Percentiles rank a stretch among this genome's conserved stretches.
phyloP scores from a whole-genome alignment of 2,797 vertebrate genomes.

The Gadopsis marmoratus region DNA sequence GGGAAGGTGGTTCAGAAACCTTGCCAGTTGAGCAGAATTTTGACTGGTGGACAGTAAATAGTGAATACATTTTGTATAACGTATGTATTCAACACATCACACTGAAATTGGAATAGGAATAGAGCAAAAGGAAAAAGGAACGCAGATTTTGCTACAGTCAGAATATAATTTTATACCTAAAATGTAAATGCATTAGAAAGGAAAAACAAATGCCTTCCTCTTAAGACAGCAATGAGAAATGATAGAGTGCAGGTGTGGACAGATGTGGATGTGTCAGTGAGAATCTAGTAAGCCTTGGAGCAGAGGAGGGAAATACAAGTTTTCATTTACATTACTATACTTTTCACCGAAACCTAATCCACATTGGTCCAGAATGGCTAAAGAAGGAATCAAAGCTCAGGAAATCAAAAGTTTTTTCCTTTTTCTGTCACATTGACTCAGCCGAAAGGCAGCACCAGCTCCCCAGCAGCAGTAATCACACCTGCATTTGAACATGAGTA shows the following conservation, averaged over 20 bases:
- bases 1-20: not conserved
- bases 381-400: not conserved
- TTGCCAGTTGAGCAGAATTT: not conserved
- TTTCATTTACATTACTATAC: constrained; percentile 6
- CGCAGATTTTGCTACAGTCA: not conserved
- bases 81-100: not conserved
- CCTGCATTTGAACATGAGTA: constrained; percentile 39
- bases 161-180: constrained; percentile 20
- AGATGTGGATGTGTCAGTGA: constrained; percentile 11
- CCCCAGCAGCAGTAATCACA: constrained; percentile 33
- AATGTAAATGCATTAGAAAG: constrained; percentile 13
- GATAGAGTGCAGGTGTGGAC: not conserved
- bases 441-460: constrained; percentile 20
- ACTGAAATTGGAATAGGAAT: not conserved
- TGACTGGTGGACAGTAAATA: not conserved
- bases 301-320: constrained; percentile 17
- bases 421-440: constrained; percentile 23
- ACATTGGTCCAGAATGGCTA: constrained; percentile 1
- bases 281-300: not conserved
- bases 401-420: not conserved
- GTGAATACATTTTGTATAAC: not conserved
- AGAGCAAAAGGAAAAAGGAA: not conserved
- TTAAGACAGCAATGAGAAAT: constrained; percentile 27
- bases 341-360: constrained; percentile 13
- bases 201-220: constrained; percentile 21